These are phyloP conservation scores for Nixonia krombeini DNA, from an alignment of 1,140 invertebrate species.

Conservation along the genomic window DNA sequence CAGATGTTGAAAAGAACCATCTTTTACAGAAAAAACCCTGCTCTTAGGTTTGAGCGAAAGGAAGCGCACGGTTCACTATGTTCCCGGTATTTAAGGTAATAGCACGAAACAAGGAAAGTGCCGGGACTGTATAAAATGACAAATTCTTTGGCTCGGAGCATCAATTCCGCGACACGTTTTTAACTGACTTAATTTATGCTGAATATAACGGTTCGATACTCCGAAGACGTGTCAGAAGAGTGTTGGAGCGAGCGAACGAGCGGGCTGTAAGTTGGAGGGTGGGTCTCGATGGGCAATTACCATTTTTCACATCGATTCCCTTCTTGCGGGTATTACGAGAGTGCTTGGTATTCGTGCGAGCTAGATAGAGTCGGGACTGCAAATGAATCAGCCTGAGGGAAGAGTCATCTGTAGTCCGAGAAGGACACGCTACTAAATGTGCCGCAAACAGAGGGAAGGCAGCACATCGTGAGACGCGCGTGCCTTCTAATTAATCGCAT, in stretches of 20 bases:
- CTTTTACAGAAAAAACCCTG: too few relatives aligned
- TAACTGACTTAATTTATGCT: constrained; percentile 40
- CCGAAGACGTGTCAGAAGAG: constrained; percentile 31
- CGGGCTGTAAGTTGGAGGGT: constrained; percentile 35
- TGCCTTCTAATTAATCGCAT: constrained; percentile 55
- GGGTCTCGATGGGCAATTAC: constrained; percentile 48
- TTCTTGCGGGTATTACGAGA: constrained; percentile 51
- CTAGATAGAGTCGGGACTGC: constrained; percentile 43
- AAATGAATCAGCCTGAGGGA: constrained; percentile 53
- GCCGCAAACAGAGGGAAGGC: constrained; percentile 51
- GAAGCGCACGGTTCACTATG: too few relatives aligned
- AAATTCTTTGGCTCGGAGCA: constrained; percentile 15
- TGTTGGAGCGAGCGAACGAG: too few relatives aligned
- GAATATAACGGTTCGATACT: constrained; percentile 33
- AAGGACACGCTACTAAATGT: constrained; percentile 53
- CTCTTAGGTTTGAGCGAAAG: too few relatives aligned
- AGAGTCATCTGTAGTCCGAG: constrained; percentile 52
- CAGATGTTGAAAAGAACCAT: too few relatives aligned
- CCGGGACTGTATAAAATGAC: neutral
- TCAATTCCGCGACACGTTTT: constrained; percentile 40
- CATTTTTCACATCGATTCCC: constrained; percentile 50
- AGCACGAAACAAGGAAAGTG: too few relatives aligned
- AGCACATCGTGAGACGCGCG: constrained; percentile 29
- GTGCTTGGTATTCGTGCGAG: constrained; percentile 48
- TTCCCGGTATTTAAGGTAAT: too few relatives aligned